These are phyloP conservation scores for Lepidothrix coronata DNA, from an alignment of 2,113 vertebrate genomes.

Conservation along the genomic window DNA sequence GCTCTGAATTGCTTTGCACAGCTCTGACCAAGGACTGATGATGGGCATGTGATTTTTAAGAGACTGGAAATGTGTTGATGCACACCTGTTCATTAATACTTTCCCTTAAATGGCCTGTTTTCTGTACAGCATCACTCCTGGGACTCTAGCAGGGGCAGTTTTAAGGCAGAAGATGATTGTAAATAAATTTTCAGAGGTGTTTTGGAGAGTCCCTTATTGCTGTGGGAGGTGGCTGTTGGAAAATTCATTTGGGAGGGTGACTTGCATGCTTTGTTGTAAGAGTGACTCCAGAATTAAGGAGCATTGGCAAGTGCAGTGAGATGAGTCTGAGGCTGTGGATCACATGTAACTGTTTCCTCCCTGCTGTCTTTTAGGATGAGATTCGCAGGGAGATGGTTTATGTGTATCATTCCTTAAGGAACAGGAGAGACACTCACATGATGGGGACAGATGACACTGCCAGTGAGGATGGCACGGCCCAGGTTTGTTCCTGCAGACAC, in stretches of 20 bases:
- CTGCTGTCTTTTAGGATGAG: slow-evolving; percentile 73
- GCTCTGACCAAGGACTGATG: neutral
- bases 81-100: neutral
- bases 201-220: neutral
- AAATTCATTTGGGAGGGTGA: neutral
- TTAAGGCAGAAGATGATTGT: neutral
- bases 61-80: neutral
- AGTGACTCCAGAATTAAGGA: neutral
- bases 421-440: slow-evolving; percentile 87
- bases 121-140: neutral
- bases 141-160: neutral
- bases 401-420: slow-evolving; percentile 86
- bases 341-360: neutral
- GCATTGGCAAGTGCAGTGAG: neutral
- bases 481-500: slow-evolving; percentile 60
- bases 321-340: neutral
- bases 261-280: neutral
- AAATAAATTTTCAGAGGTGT: neutral
- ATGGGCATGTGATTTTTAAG: neutral
- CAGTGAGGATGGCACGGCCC: neutral
- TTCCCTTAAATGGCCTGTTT: neutral
- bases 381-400: slow-evolving; percentile 76
- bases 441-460: slow-evolving; percentile 75
- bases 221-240: neutral
- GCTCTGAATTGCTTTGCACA: neutral